Conservation (phyloP, 2,113 vertebrate species). For the Sinocyclocheilus rhinocerous region DNA sequence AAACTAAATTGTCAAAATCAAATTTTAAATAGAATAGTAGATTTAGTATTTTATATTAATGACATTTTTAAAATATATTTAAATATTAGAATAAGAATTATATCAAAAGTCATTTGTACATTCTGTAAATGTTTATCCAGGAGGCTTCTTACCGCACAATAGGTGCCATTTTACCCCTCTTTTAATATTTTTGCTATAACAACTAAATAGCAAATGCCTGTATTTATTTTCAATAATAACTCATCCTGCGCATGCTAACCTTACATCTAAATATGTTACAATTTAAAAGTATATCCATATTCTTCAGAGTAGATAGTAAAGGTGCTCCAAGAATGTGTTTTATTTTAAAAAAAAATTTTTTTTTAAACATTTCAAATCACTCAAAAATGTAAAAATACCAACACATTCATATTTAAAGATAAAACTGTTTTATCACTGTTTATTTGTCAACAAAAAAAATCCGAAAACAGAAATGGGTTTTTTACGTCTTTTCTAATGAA, state of each 20-base stretch:
- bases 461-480: neutral
- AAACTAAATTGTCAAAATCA: no score
- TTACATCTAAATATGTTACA: neutral
- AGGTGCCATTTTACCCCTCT: no score
- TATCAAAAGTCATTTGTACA: no score
- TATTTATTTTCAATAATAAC: no score
- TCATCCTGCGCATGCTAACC: neutral
- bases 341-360: neutral
- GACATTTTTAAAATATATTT: no score
- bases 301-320: neutral
- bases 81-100: no score
- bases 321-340: neutral
- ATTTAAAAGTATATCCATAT: neutral
- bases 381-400: slow-evolving; percentile 52
- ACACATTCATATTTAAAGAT: slow-evolving; percentile 44
- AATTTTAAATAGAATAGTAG: no score
- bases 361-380: neutral
- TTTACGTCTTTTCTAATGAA: neutral
- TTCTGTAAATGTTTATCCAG: no score
- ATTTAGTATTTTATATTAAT: no score
- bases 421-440: neutral
- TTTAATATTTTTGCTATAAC: no score
- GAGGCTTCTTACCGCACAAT: no score
- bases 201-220: no score
- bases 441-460: neutral